A percentile compares a stretch with the other conserved stretches of the same genome.
These are phyloP conservation scores for Octonoba sinensis DNA, from an alignment of 2,888 invertebrate genomes.

Conservation along the genomic window DNA sequence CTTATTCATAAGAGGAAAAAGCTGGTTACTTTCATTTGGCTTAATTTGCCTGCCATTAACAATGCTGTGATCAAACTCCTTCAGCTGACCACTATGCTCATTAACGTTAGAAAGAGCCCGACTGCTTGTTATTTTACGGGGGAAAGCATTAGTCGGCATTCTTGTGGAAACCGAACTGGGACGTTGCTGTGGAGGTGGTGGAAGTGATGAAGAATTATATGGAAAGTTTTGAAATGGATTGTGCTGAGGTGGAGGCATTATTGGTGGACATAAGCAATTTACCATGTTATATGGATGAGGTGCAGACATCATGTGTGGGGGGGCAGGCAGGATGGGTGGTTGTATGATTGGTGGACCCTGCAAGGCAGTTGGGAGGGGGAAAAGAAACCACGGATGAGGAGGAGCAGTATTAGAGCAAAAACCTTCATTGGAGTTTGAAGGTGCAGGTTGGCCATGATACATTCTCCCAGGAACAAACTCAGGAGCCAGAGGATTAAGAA, in stretches of 20 bases:
- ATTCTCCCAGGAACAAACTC: constrained; percentile 80
- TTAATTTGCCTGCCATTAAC: constrained; percentile 19
- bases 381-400: constrained; percentile 28
- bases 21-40: constrained; percentile 25
- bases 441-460: constrained; percentile 35
- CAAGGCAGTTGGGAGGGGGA: constrained; percentile 30
- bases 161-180: constrained; percentile 17
- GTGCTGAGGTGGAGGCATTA: constrained; percentile 33
- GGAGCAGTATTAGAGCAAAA: constrained; percentile 20
- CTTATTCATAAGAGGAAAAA: neutral
- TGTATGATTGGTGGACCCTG: constrained; percentile 53
- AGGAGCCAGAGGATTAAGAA: constrained; percentile 85
- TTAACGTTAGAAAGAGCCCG: neutral
- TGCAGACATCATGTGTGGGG: constrained; percentile 35
- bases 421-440: constrained; percentile 12
- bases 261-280: constrained; percentile 33
- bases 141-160: constrained; percentile 27
- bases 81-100: constrained; percentile 9
- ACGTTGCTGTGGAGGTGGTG: constrained; percentile 17
- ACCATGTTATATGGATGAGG: constrained; percentile 44
- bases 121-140: constrained; percentile 32
- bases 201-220: constrained; percentile 30
- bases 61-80: constrained; percentile 40
- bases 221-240: constrained; percentile 36
- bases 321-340: constrained; percentile 28